phyloP scores from a whole-genome alignment of 2,797 vertebrate species.

The Moxostoma hubbsi region DNA sequence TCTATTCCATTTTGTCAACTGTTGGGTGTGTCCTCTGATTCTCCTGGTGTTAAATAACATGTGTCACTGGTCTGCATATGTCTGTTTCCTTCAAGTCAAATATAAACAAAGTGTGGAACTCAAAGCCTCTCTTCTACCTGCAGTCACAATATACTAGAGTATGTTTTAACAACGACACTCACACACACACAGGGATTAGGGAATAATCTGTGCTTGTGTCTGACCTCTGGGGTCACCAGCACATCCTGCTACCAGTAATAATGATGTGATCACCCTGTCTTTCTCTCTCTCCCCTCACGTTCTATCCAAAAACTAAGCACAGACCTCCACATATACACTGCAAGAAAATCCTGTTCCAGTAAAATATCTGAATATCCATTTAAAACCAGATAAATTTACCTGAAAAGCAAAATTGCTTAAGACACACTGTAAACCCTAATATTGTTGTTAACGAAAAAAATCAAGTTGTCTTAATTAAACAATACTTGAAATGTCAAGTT shows the following conservation, averaged over 20 bases:
- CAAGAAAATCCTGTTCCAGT: not conserved
- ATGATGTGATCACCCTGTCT: slow-evolving; percentile 55
- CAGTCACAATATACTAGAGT: slow-evolving; percentile 50
- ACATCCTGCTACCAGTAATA: slow-evolving; percentile 74
- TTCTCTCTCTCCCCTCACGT: not conserved
- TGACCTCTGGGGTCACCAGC: slow-evolving; percentile 71
- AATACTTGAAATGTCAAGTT: too few species aligned
- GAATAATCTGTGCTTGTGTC: slow-evolving; percentile 58
- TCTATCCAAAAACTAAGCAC: not conserved
- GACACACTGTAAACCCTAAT: too few species aligned
- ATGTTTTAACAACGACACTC: slow-evolving; percentile 35
- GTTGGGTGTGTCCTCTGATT: not conserved
- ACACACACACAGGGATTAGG: slow-evolving; percentile 51
- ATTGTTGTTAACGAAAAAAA: too few species aligned
- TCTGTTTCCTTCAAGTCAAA: slow-evolving; percentile 23
- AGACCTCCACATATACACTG: not conserved
- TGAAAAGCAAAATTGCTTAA: not conserved
- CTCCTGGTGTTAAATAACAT: not conserved
- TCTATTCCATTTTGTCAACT: not conserved
- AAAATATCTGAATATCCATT: not conserved
- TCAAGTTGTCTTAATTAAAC: too few species aligned
- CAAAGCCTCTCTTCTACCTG: slow-evolving; percentile 39
- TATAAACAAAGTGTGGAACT: slow-evolving; percentile 44
- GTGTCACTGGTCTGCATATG: slow-evolving; percentile 1
- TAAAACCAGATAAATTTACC: not conserved